Evolutionary conservation across 2,888 invertebrate species (phyloP).

Genomic region (Protodeltote pygarga): DNA sequence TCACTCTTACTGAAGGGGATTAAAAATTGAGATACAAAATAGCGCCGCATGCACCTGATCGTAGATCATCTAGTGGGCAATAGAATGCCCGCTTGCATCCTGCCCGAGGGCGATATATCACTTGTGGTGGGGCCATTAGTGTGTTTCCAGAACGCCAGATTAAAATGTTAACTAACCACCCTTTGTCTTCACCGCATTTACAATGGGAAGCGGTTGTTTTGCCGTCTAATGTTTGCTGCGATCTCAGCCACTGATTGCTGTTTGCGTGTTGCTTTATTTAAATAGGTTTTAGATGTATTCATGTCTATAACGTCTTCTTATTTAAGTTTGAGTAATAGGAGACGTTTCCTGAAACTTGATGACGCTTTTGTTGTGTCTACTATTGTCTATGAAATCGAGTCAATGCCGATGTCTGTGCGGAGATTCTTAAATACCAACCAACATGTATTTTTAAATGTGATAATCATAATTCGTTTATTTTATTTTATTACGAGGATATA

Average conservation of each 20-base stretch:
- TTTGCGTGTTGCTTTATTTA: slow-evolving; percentile 60
- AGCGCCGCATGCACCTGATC: slow-evolving; percentile 53
- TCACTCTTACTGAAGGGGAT: neutral
- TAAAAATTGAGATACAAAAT: slow-evolving; percentile 33
- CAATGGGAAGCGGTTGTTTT: slow-evolving; percentile 64
- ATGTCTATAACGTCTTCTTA: slow-evolving; percentile 32
- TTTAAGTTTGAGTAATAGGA: slow-evolving; percentile 31
- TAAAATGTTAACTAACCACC: slow-evolving; percentile 76
- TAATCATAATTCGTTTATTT: no score
- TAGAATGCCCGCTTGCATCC: slow-evolving; percentile 66
- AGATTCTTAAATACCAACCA: no score
- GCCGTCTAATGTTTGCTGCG: slow-evolving; percentile 60
- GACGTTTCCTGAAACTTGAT: slow-evolving; percentile 14
- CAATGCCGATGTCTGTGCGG: no score
- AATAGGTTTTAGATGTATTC: slow-evolving; percentile 40
- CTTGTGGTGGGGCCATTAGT: slow-evolving; percentile 65
- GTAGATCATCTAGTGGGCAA: slow-evolving; percentile 66
- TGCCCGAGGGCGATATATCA: slow-evolving; percentile 61
- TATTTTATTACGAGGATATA: no score
- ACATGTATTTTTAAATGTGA: no score
- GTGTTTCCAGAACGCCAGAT: slow-evolving; percentile 65
- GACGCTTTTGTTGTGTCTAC: slow-evolving; percentile 5
- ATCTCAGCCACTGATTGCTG: slow-evolving; percentile 60
- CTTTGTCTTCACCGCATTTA: slow-evolving; percentile 69
- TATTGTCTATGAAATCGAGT: no score